Evolutionary conservation across 2,113 vertebrate genomes (phyloP).

Genomic region (Tapirus terrestris): DNA sequence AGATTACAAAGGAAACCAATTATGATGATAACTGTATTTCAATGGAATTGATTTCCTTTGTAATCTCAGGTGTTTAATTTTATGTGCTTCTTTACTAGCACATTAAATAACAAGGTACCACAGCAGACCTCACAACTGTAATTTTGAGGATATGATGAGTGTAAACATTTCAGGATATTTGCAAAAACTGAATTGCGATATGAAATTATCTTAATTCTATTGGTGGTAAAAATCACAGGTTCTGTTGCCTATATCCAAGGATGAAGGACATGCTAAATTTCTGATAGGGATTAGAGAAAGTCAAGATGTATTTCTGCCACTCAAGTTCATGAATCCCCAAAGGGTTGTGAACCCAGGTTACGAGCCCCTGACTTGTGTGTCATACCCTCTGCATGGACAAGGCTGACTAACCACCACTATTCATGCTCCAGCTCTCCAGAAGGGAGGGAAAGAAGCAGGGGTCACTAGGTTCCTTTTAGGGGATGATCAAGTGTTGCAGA

Average conservation of each 20-base stretch:
- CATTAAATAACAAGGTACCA: neutral
- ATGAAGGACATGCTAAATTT: neutral
- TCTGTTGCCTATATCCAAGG: neutral
- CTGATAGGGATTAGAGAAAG: neutral
- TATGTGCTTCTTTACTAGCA: neutral
- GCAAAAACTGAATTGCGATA: neutral
- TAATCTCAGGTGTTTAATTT: neutral
- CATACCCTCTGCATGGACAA: neutral
- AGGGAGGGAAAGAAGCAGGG: neutral
- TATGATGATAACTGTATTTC: neutral
- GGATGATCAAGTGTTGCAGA: fast-evolving
- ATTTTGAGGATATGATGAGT: neutral
- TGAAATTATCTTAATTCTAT: neutral
- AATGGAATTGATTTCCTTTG: neutral
- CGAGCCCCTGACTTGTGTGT: fast-evolving
- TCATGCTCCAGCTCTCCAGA: neutral
- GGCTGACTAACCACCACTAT: neutral
- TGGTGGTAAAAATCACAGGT: neutral
- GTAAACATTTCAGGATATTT: neutral
- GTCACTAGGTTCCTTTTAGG: neutral
- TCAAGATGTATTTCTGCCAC: neutral
- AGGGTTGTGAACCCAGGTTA: neutral
- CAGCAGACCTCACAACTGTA: neutral
- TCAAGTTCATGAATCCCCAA: neutral
- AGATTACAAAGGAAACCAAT: neutral